Conservation (phyloP, 2,888 invertebrate species). For the Hypomecis atomaria region DNA sequence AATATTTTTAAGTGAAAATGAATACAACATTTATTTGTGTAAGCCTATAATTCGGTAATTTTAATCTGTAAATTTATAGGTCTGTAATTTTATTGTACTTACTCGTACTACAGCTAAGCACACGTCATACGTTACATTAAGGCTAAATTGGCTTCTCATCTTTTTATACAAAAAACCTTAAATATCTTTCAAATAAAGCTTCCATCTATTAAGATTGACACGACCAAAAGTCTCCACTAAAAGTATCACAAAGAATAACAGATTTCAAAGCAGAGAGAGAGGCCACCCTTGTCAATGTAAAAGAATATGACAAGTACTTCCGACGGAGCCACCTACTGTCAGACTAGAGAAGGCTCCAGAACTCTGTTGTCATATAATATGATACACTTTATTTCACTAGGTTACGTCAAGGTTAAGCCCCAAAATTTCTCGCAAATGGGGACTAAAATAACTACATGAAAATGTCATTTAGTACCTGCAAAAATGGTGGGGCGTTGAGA, state of each 20-base stretch:
- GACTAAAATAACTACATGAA: constrained; percentile 19
- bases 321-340: constrained; percentile 45
- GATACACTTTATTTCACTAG: constrained; percentile 39
- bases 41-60: too few species aligned
- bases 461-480: constrained; percentile 15
- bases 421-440: constrained; percentile 14
- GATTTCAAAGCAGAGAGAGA: constrained; percentile 43
- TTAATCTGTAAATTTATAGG: too few species aligned
- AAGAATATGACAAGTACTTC: constrained; percentile 57
- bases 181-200: neutral
- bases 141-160: too few species aligned
- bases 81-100: too few species aligned
- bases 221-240: constrained; percentile 10
- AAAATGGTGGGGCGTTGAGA: constrained; percentile 6
- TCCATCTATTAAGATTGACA: constrained; percentile 8
- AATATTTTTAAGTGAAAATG: too few species aligned
- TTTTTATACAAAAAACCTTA: neutral
- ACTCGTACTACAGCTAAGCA: too few species aligned
- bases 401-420: constrained; percentile 26
- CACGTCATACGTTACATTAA: too few species aligned
- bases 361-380: constrained; percentile 25
- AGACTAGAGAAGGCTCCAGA: constrained; percentile 35
- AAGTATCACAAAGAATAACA: constrained; percentile 21
- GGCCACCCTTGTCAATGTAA: constrained; percentile 57
- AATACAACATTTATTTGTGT: too few species aligned